Evolutionary conservation across 2,888 invertebrate species (phyloP), one percentile per base, ranked within the genome.

Genomic region (Hylaea fasciaria): DNA sequence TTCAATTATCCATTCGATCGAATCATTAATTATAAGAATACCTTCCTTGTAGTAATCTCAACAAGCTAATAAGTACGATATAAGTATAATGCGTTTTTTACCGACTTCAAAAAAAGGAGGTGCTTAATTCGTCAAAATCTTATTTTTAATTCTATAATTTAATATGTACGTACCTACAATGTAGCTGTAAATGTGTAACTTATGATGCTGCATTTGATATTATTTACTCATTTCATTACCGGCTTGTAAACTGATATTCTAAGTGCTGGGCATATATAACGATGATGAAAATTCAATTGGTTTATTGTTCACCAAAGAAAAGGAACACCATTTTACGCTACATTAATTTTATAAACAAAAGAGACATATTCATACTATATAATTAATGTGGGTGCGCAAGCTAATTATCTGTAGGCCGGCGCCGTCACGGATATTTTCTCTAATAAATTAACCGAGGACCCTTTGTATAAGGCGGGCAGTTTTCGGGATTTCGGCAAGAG

Each of bases 381-480:
- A 65, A 70, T 68, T 48, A 68, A 68, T 67, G 65, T 61, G 67
- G 63, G 68, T 61, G 55, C 60, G 50, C 50, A 52, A 57, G 68
- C 74, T 82, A 80, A 81, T 82, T 82, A 82, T 81, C 78, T 68
- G 49, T 49, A 64, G 69, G 62, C 64, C 64, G 76, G 70, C 71
- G 68, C 69, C 74, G 80, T 76, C 73, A 73, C 75, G 75, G 80
- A 80, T 83, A 78, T 82, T 83, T 56, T 80, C 72, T 76, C 77
- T 78, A 77, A 84, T 85, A 84, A 83, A 85, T 85, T 82, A 82
- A 69, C 64, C 56, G 68, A 64, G 62, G 62, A 74, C 78, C 83
- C 79, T 81, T 81, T 77, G 76, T 80, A 76, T 71, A 77, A 73
- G 74, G 76, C 74, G 72, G 78, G 70, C 78, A 76, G 77, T 78